Evolutionary conservation across 53 echinoderm and acorn worm genomes (phyloP), one percentile per base, ranked within the genome.

Genomic region (Patiria pectinifera): DNA sequence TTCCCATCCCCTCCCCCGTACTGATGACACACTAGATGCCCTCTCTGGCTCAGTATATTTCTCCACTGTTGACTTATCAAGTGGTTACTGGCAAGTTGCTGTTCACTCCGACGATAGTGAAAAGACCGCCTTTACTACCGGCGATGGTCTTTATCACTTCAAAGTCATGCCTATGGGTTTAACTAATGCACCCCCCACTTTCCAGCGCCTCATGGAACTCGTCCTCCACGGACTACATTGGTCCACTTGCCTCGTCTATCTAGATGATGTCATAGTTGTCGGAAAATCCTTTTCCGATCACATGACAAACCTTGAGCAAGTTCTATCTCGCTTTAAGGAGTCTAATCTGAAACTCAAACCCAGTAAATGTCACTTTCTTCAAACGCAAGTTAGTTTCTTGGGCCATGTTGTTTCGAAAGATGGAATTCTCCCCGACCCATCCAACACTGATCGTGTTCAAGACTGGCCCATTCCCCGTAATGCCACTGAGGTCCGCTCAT

Each of bases 41-140:
- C 91, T 96, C 44, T 82, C 95, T 66, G 95, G 95, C 19, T 91
- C 91, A 4, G 76, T 85, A 13, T 95, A 48, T 69, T 97, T 95
- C 71, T 83, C 86, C 53, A 91, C 93, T 10, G 87, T 97, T 87
- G 97, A 97, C 59, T 26, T 97, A 2, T 91, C 94, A 44, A 93
- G 91, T 72, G 97, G 95, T 2, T 96, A 96, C 58, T 96, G 97
- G 97, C 95, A 97, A 96, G n/a, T n/a, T n/a, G n/a, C n/a, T n/a
- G n/a, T n/a, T n/a, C n/a, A n/a, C 45, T 78, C 87, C 0, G 82
- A 35, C 10, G 95, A 92, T 62, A 85, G 53, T 13, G 86, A 92
- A 44, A 96, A 96, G 75, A 95, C 95, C 23, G 96, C 95, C 2
- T 95, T 96, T 71, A 93, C 85, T 76, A 62, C 84, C 45, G 84